Conservation (phyloP, 1,140 invertebrate species). For the Dendroctonus valens region DNA sequence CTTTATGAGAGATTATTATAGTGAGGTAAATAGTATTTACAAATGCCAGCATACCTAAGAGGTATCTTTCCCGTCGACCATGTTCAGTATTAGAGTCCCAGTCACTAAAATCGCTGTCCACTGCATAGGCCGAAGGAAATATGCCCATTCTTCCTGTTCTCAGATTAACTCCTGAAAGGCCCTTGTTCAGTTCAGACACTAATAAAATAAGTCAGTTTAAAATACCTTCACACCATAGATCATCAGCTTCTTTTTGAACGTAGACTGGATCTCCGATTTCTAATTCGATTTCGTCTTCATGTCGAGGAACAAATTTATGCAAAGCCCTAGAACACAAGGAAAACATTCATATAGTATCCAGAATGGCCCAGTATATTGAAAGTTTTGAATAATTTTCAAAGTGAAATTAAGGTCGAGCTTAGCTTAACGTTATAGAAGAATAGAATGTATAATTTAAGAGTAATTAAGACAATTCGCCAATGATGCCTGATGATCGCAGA, state of each 20-base stretch:
- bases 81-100: constrained; percentile 84
- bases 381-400: too few species aligned
- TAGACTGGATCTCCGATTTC: constrained; percentile 98
- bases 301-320: constrained; percentile 92
- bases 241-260: constrained; percentile 93
- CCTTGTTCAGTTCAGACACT: constrained; percentile 6
- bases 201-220: constrained; percentile 5
- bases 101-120: constrained; percentile 93
- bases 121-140: constrained; percentile 94
- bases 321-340: constrained; percentile 62
- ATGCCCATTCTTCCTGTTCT: constrained; percentile 90
- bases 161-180: constrained; percentile 81
- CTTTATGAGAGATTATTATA: constrained; percentile 43
- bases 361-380: too few species aligned
- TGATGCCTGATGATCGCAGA: too few species aligned
- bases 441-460: too few species aligned
- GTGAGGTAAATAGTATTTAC: background rate
- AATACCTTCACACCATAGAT: constrained; percentile 93
- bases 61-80: constrained; percentile 84
- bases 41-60: constrained; percentile 58
- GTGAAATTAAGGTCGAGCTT: too few species aligned
- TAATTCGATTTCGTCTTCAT: constrained; percentile 92
- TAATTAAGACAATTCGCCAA: too few species aligned
- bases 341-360: too few species aligned
- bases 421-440: too few species aligned